Evolutionary conservation across 2,113 vertebrate species (phyloP).

Genomic region (Ramphastos sulfuratus): DNA sequence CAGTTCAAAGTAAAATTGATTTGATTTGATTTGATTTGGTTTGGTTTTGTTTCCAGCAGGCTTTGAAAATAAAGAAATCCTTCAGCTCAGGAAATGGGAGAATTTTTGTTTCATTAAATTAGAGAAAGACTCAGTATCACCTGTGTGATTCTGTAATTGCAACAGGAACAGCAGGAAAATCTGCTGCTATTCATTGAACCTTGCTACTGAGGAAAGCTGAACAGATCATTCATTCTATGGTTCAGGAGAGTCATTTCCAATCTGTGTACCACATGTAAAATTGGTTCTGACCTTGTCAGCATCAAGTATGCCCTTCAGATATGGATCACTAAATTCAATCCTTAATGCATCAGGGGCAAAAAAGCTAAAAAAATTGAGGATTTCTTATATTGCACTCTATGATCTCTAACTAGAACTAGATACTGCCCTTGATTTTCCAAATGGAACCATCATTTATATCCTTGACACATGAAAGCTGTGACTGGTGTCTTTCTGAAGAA

Average conservation of each 20-base stretch:
- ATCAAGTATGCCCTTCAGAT: constrained; percentile 49
- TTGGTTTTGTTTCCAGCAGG: background rate
- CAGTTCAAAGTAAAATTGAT: too few relatives aligned
- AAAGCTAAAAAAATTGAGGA: background rate
- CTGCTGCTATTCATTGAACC: constrained; percentile 24
- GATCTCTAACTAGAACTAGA: background rate
- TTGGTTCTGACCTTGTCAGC: constrained; percentile 55
- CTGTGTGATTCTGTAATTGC: constrained; percentile 26
- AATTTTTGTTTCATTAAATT: constrained; percentile 42
- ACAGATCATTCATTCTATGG: constrained; percentile 47
- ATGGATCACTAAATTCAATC: constrained; percentile 65
- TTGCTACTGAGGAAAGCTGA: constrained; percentile 42
- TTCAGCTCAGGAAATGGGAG: background rate
- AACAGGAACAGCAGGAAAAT: constrained; percentile 51
- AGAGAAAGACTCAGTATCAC: constrained; percentile 31
- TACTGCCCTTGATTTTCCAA: constrained; percentile 18
- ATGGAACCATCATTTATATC: background rate
- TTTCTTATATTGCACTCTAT: constrained; percentile 1
- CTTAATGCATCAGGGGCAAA: constrained; percentile 5
- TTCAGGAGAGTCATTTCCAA: constrained; percentile 54
- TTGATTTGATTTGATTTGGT: background rate
- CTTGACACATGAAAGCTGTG: background rate
- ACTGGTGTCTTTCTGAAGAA: background rate
- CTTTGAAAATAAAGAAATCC: background rate
- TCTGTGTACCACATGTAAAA: constrained; percentile 67